Evolutionary conservation across 2,888 invertebrate genomes (phyloP).

Genomic region (Morpho deidamia): DNA sequence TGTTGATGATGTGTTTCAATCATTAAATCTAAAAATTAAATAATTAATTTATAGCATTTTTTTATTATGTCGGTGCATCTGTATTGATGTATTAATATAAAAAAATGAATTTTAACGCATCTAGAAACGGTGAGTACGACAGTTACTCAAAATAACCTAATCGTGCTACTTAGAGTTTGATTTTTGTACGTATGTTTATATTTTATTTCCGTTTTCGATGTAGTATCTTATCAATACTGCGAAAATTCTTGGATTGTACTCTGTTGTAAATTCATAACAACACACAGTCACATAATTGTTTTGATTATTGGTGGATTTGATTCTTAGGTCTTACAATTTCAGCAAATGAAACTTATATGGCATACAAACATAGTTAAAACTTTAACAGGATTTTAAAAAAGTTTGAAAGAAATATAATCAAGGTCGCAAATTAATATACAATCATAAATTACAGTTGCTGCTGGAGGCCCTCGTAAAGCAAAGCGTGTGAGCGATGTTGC

Average conservation of each 20-base stretch:
- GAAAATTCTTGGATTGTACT: no score
- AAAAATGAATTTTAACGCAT: constrained; percentile 71
- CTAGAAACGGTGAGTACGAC: constrained; percentile 60
- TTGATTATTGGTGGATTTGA: no score
- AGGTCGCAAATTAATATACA: no score
- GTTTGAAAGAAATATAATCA: no score
- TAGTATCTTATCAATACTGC: no score
- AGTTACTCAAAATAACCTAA: background rate
- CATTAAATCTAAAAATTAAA: constrained; percentile 38
- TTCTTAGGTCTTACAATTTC: no score
- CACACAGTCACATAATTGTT: no score
- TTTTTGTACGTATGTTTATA: constrained; percentile 1
- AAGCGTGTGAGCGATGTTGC: constrained; percentile 84
- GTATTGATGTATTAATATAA: constrained; percentile 27
- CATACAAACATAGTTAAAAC: no score
- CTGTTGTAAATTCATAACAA: no score
- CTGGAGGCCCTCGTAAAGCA: constrained; percentile 72
- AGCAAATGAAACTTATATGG: no score
- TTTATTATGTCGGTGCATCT: constrained; percentile 46
- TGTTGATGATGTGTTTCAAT: constrained; percentile 67
- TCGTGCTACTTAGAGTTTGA: background rate
- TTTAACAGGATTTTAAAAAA: no score
- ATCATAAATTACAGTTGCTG: constrained; percentile 38
- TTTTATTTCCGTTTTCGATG: no score
- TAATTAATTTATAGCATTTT: constrained; percentile 36